Conservation (phyloP, 2,113 vertebrate species). For the Melanotaenia duboulayi region DNA sequence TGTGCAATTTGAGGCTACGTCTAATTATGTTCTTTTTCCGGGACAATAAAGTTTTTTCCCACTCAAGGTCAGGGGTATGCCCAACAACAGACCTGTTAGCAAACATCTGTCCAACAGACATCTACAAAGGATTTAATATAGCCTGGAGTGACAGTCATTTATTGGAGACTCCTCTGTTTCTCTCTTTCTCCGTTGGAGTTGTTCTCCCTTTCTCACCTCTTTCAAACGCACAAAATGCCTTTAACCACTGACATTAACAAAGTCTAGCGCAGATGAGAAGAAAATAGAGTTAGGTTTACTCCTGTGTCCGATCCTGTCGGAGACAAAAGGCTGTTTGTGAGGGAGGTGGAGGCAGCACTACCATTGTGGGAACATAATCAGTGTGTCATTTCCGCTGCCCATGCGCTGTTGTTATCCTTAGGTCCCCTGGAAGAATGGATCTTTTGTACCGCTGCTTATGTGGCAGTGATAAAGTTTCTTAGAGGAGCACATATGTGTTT, state of each 20-base stretch:
- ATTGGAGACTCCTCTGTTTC: slow-evolving; percentile 31
- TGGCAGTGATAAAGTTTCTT: slow-evolving; percentile 93
- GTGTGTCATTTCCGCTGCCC: slow-evolving; percentile 93
- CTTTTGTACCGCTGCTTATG: slow-evolving; percentile 90
- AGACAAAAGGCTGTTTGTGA: slow-evolving; percentile 93
- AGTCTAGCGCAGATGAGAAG: slow-evolving; percentile 54
- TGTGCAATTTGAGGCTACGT: slow-evolving; percentile 84
- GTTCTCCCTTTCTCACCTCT: slow-evolving; percentile 5
- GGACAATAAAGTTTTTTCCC: slow-evolving; percentile 88
- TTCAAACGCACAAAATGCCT: slow-evolving; percentile 34
- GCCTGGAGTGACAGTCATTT: slow-evolving; percentile 77
- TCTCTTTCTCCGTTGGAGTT: slow-evolving; percentile 17
- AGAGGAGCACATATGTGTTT: slow-evolving; percentile 91
- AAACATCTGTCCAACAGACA: slow-evolving; percentile 93
- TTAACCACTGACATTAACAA: slow-evolving; percentile 61
- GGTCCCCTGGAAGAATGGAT: slow-evolving; percentile 90
- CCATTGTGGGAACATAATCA: slow-evolving; percentile 97
- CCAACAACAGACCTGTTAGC: slow-evolving; percentile 81
- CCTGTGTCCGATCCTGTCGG: slow-evolving; percentile 74
- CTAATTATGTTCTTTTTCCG: slow-evolving; percentile 85
- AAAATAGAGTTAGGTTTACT: slow-evolving; percentile 58
- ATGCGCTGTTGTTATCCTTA: slow-evolving; percentile 88
- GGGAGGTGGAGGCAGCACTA: slow-evolving; percentile 88
- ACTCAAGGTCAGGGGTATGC: slow-evolving; percentile 85
- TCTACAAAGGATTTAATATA: slow-evolving; percentile 78